These are phyloP conservation scores for Ammodytes dubius DNA, from an alignment of 2,113 vertebrate species.

Conservation along the genomic window DNA sequence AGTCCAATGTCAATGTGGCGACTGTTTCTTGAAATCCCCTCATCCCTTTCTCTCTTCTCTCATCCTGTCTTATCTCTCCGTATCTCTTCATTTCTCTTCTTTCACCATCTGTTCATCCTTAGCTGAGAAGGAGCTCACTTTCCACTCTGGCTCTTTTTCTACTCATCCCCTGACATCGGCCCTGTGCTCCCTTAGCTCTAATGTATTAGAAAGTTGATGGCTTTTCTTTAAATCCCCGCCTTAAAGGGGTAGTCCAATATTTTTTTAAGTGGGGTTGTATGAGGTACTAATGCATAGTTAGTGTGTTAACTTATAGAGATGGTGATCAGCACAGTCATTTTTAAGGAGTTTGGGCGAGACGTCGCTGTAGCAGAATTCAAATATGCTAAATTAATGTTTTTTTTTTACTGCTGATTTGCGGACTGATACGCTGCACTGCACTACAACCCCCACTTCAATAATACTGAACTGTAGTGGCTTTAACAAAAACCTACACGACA, in stretches of 20 bases:
- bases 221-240: constrained; percentile 16
- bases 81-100: constrained; percentile 33
- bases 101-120: constrained; percentile 72
- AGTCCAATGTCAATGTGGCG: neutral
- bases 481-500: neutral
- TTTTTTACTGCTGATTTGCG: no score
- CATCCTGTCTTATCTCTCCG: constrained; percentile 14
- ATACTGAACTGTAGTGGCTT: constrained; percentile 30
- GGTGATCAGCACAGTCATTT: no score
- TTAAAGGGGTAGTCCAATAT: neutral
- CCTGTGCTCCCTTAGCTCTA: constrained; percentile 22
- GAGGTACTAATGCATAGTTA: no score
- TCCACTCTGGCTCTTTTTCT: constrained; percentile 31
- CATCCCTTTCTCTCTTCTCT: constrained; percentile 17
- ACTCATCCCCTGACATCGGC: constrained; percentile 32
- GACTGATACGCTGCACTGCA: no score
- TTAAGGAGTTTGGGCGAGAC: no score
- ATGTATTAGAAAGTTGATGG: constrained; percentile 26
- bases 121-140: constrained; percentile 52
- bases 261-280: no score
- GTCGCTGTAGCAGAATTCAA: no score
- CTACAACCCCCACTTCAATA: no score
- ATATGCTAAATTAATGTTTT: no score
- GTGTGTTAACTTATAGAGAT: no score
- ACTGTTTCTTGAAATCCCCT: constrained; percentile 9